A percentile compares a stretch with the other conserved stretches of the same genome.
These are phyloP conservation scores for Ormyrus pomaceus DNA, from an alignment of 2,888 invertebrate genomes.

Conservation along the genomic window DNA sequence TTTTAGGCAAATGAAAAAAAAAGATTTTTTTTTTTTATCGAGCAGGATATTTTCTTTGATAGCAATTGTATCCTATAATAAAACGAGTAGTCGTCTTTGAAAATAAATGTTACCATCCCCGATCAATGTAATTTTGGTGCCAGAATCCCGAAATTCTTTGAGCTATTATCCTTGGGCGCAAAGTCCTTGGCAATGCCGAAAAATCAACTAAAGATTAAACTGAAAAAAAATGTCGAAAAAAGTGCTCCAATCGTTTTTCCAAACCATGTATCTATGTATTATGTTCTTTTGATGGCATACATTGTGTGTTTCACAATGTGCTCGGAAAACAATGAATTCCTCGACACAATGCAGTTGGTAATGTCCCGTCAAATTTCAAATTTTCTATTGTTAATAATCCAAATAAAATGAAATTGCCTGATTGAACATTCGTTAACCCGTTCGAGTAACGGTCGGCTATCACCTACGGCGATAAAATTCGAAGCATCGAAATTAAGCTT, in stretches of 20 bases:
- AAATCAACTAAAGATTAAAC: not conserved
- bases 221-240: not conserved
- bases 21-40: no score
- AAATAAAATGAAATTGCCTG: not conserved
- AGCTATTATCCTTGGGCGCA: not conserved
- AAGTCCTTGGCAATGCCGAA: constrained; percentile 14
- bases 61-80: no score
- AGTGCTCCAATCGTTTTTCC: not conserved
- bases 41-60: no score
- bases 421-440: not conserved
- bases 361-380: not conserved
- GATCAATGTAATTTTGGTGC: constrained; percentile 13
- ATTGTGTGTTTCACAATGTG: constrained; percentile 45
- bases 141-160: constrained; percentile 19
- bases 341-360: not conserved
- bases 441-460: not conserved
- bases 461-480: no score
- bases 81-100: not conserved
- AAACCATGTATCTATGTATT: constrained; percentile 1
- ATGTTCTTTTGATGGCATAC: constrained; percentile 12
- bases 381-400: not conserved
- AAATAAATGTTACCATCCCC: constrained; percentile 22
- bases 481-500: no score
- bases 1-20: not conserved
- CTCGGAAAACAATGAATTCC: constrained; percentile 37